phyloP scores from a whole-genome alignment of 2,113 vertebrate species.

The Girardinichthys multiradiatus region DNA sequence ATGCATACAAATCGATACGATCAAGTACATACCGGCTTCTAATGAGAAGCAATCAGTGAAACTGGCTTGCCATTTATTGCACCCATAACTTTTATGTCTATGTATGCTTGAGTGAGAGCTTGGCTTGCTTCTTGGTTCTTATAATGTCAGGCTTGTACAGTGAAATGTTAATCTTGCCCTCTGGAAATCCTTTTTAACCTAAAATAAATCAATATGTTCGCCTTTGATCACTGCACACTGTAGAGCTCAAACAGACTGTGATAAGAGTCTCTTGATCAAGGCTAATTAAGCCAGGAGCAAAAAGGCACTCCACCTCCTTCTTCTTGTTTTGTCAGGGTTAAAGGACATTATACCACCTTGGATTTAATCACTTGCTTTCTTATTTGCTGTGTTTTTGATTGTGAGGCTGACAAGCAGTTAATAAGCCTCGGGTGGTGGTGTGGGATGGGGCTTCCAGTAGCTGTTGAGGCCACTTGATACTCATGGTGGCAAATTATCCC shows the following conservation, averaged over 20 bases:
- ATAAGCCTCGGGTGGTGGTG: slow-evolving; percentile 27
- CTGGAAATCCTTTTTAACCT: slow-evolving; percentile 70
- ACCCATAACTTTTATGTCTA: slow-evolving; percentile 18
- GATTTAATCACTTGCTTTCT: slow-evolving; percentile 43
- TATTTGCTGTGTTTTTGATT: slow-evolving; percentile 49
- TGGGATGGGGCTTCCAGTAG: slow-evolving; percentile 29
- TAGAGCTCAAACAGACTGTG: slow-evolving; percentile 69
- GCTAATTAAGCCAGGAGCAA: slow-evolving; percentile 67
- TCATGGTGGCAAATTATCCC: slow-evolving; percentile 70
- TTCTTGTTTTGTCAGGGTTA: slow-evolving; percentile 24
- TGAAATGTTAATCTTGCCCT: slow-evolving; percentile 75
- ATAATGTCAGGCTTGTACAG: slow-evolving; percentile 59
- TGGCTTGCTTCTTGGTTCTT: slow-evolving; percentile 30
- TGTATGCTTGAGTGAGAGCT: slow-evolving; percentile 16
- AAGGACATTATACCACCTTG: slow-evolving; percentile 55
- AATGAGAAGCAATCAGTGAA: slow-evolving; percentile 4
- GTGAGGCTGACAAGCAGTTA: slow-evolving; percentile 37
- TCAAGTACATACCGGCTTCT: not conserved
- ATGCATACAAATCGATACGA: not conserved
- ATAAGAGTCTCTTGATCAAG: slow-evolving; percentile 69
- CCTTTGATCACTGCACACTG: slow-evolving; percentile 70
- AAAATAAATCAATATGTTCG: slow-evolving; percentile 73
- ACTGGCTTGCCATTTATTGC: slow-evolving; percentile 13
- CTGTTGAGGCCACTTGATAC: slow-evolving; percentile 59
- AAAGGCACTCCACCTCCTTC: slow-evolving; percentile 26